These are phyloP conservation scores for Syngnathus floridae DNA, from an alignment of 2,113 vertebrate genomes.

Conservation along the genomic window DNA sequence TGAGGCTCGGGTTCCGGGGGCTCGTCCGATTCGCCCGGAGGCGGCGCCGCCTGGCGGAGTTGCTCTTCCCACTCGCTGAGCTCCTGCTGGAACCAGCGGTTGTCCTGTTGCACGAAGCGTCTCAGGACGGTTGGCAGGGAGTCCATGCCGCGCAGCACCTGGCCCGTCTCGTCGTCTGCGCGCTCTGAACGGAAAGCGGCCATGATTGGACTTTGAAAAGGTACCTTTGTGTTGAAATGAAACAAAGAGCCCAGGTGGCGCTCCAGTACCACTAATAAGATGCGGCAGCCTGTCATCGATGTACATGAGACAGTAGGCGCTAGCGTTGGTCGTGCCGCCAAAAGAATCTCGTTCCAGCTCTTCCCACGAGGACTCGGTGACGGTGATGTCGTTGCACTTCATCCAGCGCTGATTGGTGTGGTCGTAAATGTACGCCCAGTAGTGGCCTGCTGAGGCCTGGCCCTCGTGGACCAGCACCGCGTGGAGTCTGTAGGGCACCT, in stretches of 20 bases:
- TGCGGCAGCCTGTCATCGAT: slow-evolving; percentile 75
- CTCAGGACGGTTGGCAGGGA: slow-evolving; percentile 74
- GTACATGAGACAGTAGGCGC: slow-evolving; percentile 97
- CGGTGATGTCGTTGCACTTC: slow-evolving; percentile 89
- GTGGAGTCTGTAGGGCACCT: slow-evolving; percentile 92
- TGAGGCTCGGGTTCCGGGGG: slow-evolving; percentile 25
- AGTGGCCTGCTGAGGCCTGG: slow-evolving; percentile 92
- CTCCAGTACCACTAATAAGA: slow-evolving; percentile 70
- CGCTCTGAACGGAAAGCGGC: slow-evolving; percentile 33
- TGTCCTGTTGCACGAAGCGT: slow-evolving; percentile 84
- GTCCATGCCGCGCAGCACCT: slow-evolving; percentile 74
- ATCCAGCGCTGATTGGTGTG: slow-evolving; percentile 83
- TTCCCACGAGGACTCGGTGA: slow-evolving; percentile 89
- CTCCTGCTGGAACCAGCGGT: slow-evolving; percentile 88
- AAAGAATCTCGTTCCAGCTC: slow-evolving; percentile 90
- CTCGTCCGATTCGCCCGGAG: slow-evolving; percentile 70
- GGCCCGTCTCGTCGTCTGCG: slow-evolving; percentile 64
- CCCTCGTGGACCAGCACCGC: slow-evolving; percentile 94
- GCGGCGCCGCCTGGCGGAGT: slow-evolving; percentile 77
- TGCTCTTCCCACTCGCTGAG: slow-evolving; percentile 89
- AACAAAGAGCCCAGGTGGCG: neutral
- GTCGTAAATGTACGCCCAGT: slow-evolving; percentile 94
- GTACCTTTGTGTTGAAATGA: no score
- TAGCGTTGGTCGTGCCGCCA: slow-evolving; percentile 87
- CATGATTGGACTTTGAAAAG: neutral